Evolutionary conservation across 2,113 vertebrate genomes (phyloP), one percentile per base, ranked within the genome.

Genomic region (Cyprinus carpio): DNA sequence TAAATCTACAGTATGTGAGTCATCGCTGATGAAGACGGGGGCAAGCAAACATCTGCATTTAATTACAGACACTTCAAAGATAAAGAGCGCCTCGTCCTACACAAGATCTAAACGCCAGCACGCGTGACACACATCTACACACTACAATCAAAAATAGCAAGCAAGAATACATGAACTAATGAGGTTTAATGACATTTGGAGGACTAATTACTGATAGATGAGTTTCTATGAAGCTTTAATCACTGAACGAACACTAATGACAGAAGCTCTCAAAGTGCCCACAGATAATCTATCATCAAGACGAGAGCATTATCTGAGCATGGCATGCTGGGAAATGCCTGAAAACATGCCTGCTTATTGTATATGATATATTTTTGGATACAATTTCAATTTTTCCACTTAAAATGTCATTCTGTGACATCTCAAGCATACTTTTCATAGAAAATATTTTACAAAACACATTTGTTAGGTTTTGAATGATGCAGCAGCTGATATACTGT

Each of bases 11-110:
- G 75, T 81, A 51, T 34, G 10, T 74, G 54, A 84, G 62, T 84
- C 65, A 65, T 60, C 40, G 23, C 37, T 75, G 65, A 86, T 56
- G 72, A 79, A 76, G 51, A 29, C 64, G 62, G 77, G 81, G 10
- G 81, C 88, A 79, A 87, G 83, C 81, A 90, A 25, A 65, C 89
- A 92, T 91, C 87, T 91, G 89, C 83, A 58, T 91, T 90, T 88
- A 91, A 88, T 91, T 71, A 79, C 2, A 79, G 54, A 58, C 51
- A 10, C 25, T 6, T 37, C 76, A 58, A 79, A 75, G 40, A 43
- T 31, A 18, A 40, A 69, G 71, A 60, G 43, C 12, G 5, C 46
- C 69, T 64, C 75, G 67, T 62, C 60, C 31, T 75, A 71, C 75
- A 18, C 74, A 29, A 40, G 25, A 75, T 20, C 10, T 51, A 56